Conservation (phyloP, 2,797 vertebrate species). For the Halcyon leucocephala region DNA sequence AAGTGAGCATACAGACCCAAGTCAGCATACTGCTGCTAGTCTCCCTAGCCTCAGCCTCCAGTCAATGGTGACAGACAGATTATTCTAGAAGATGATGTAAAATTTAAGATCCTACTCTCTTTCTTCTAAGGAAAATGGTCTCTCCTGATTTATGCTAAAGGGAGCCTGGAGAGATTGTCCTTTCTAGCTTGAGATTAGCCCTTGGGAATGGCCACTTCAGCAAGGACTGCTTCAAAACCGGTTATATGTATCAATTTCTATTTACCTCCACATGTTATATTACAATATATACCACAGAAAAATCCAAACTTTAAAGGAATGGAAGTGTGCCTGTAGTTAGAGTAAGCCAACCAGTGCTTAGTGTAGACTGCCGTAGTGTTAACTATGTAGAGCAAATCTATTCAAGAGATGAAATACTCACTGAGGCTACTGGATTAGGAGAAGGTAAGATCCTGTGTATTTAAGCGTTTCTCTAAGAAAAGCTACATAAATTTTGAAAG, state of each 20-base stretch:
- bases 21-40: background rate
- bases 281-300: background rate
- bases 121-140: background rate
- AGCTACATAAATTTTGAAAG: background rate
- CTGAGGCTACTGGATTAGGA: background rate
- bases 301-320: background rate
- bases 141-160: background rate
- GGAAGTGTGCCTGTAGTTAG: background rate
- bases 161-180: background rate
- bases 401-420: background rate
- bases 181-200: background rate
- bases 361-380: background rate
- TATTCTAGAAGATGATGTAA: background rate
- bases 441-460: background rate
- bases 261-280: background rate
- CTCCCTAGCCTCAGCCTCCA: background rate
- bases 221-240: background rate
- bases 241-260: background rate
- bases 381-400: background rate
- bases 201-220: background rate
- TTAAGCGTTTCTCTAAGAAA: background rate
- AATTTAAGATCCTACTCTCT: background rate
- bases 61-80: background rate
- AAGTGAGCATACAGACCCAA: background rate
- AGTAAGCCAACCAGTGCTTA: background rate